Conservation (phyloP, 2,797 vertebrate genomes). For the Hapalemur alaotrensis region DNA sequence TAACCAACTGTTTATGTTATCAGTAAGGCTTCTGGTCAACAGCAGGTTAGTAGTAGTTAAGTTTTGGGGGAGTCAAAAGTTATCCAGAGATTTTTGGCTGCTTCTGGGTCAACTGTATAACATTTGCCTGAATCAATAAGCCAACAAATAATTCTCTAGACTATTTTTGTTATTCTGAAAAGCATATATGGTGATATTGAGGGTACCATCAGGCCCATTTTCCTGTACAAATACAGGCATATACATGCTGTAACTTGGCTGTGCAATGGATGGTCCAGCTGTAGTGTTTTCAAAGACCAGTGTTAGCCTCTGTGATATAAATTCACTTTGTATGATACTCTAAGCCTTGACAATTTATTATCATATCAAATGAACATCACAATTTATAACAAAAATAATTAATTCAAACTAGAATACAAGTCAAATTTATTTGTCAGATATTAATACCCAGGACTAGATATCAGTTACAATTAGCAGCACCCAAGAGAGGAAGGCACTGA, state of each 20-base stretch:
- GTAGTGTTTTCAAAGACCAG: background rate
- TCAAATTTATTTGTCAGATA: background rate
- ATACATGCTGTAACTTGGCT: background rate
- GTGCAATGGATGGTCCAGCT: background rate
- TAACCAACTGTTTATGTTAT: background rate
- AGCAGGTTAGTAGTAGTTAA: background rate
- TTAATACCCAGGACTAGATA: background rate
- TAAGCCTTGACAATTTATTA: background rate
- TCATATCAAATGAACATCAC: background rate
- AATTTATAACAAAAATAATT: slow-evolving; percentile 8
- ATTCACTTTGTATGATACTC: background rate
- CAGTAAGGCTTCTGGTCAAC: background rate
- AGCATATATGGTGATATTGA: background rate
- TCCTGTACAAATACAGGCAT: background rate
- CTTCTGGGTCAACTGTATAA: background rate
- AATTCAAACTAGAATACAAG: background rate
- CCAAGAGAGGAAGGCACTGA: background rate
- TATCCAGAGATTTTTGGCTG: background rate
- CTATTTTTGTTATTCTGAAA: slow-evolving; percentile 4
- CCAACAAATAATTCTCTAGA: background rate
- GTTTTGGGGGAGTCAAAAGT: background rate
- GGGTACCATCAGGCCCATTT: background rate
- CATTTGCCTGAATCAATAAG: background rate
- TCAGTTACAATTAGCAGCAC: background rate
- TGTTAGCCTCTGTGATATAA: background rate